Base-by-base conservation (phyloP, 2,888 invertebrate species). In the Mechanitis mazaeus region DNA sequence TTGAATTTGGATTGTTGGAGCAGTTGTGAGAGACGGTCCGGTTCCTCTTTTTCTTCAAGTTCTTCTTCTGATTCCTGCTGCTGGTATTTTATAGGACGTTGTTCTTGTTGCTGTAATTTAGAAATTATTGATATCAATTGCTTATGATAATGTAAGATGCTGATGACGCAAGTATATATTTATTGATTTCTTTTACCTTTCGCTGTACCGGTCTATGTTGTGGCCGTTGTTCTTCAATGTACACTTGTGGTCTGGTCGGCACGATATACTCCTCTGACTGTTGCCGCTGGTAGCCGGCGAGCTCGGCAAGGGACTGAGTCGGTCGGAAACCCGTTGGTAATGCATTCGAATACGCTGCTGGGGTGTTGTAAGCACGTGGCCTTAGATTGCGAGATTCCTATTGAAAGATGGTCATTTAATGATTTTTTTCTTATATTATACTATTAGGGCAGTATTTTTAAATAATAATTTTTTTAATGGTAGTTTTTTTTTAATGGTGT, bases 1-100 rank as follows among this genome's bases (percentile, higher is more conserved):
- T 93, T 92, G 83, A 97, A 97, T 80, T 95, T 95, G 65, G 96
- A 96, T 80, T 96, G 94, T 59, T 94, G 95, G 64, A 97, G 91
- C 56, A 97, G 91, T 53, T 93, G 83, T 12, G 94, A 93, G 28
- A 97, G 91, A 71, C 96, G 93, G 85, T 97, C 97, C 1, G 97
- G 97, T 74, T 96, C 95, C 73, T 95, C 95, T 74, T 94, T 94
- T 78, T 96, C 95, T 69, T 95, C 93, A 69, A 94, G 93, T 68
- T 93, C 91, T 67, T 91, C 90, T 71, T 91, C 87, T 11, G 65
- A 66, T 7, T 76, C 69, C 57, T 71, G 70, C 53, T 85, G 85
- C 59, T 87, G 83, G 55, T 79, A 69, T 73, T 79, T 78, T 46
- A 72, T 64, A 54, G 83, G 80, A 54, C 85, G 80, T 58, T 84